Evolutionary conservation across 2,113 vertebrate species (phyloP).

Genomic region (Megalops atlanticus): DNA sequence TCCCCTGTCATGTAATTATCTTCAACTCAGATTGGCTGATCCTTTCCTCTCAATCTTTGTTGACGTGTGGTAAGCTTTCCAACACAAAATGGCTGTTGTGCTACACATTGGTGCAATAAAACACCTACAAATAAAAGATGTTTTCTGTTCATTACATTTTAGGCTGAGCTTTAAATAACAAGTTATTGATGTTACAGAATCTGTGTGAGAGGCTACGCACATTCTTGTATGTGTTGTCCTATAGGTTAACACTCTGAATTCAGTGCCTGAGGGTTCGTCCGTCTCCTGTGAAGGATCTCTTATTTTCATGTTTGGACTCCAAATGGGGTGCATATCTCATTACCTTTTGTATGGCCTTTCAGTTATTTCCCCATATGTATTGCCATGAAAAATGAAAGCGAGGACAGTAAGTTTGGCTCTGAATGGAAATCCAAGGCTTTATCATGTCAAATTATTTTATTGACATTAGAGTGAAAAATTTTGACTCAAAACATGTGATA

Average conservation of each 20-base stretch:
- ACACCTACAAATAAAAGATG: too few species aligned
- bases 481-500: too few species aligned
- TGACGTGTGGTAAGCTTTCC: too few species aligned
- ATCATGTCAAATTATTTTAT: slow-evolving; percentile 40
- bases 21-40: too few species aligned
- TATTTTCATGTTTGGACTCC: background rate
- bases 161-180: too few species aligned
- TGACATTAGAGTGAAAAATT: slow-evolving; percentile 27
- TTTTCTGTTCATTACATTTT: too few species aligned
- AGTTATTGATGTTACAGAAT: background rate
- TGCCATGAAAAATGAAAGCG: slow-evolving; percentile 39
- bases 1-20: too few species aligned
- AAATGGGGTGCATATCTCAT: slow-evolving; percentile 52
- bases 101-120: too few species aligned
- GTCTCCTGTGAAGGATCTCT: background rate
- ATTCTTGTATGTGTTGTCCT: background rate
- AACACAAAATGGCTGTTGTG: too few species aligned
- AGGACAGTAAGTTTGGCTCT: slow-evolving; percentile 40
- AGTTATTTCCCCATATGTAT: slow-evolving; percentile 30
- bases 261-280: background rate
- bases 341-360: slow-evolving; percentile 57
- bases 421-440: slow-evolving; percentile 23
- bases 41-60: too few species aligned
- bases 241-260: background rate
- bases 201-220: background rate